Evolutionary conservation across 1,140 invertebrate species (phyloP), one percentile per base, ranked within the genome.

Genomic region (Aphaenogaster ashmeadi): DNA sequence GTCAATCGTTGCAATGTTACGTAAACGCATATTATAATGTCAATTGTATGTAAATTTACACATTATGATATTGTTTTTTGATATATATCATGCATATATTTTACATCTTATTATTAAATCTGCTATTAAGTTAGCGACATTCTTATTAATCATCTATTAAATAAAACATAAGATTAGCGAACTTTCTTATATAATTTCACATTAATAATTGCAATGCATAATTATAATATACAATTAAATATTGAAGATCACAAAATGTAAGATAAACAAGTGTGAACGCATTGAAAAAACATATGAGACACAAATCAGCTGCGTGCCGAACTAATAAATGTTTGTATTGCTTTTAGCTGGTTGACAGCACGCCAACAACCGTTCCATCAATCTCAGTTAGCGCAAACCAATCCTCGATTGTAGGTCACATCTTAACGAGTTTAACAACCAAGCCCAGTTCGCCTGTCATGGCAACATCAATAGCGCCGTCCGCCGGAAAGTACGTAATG

Each of bases 401-500:
- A 86, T 88, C 87, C 66, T 88, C 88, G 41, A 87, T 85, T 66
- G 62, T 91, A 72, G 80, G 50, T 71, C 71, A 87, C 64, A 67
- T 79, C 36, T 60, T 81, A 74, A 78, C 80, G 36, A 75, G 38
- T 71, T 66, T 90, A 80, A 81, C 81, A 54, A 90, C 86, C 6
- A 69, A 66, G 50, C 60, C 89, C 36, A 89, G 66, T 75, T 80
- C 83, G 27, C 47, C 85, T 81, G 62, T 67, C 62, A 58, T 64
- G 52, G 27, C 84, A 13, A 38, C 84, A 47, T 74, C 91, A 67
- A 79, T 83, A 78, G 7, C 64, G n/a, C 71, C 87, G 71, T 84
- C 84, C 44, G 64, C 13, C 36, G 72, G 52, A 80, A 90, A 91
- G 90, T 91, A 91, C 64, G 90, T 91, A 91, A 91, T 90, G n/a